These are phyloP conservation scores for Crotalus tigris DNA, from an alignment of 2,113 vertebrate genomes.

Conservation along the genomic window DNA sequence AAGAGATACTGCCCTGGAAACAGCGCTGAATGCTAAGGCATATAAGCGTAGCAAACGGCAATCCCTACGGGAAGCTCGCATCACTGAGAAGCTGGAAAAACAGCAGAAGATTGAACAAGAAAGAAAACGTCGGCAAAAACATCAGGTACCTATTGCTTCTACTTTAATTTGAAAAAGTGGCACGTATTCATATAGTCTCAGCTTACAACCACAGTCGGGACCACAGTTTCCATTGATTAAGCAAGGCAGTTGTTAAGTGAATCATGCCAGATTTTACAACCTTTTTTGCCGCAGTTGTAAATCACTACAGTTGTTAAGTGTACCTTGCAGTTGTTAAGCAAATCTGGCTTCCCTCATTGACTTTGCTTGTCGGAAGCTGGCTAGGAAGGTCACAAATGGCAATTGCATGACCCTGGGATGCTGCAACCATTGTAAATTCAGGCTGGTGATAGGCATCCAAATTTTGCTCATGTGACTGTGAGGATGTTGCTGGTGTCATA, in stretches of 20 bases:
- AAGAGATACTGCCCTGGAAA: conserved; percentile 91
- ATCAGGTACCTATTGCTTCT: conserved; percentile 77
- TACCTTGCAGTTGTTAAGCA: not conserved
- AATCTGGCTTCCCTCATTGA: not conserved
- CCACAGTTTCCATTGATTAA: not conserved
- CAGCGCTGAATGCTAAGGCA: conserved; percentile 92
- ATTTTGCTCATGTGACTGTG: not conserved
- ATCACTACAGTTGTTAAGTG: not conserved
- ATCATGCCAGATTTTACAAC: not conserved
- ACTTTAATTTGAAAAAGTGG: not conserved
- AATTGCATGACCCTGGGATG: not conserved
- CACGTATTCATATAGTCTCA: not conserved
- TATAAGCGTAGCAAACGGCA: conserved; percentile 98
- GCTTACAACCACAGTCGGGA: not conserved
- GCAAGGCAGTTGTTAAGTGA: not conserved
- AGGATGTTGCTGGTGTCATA: not conserved
- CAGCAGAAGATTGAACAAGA: conserved; percentile 99
- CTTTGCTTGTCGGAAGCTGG: not conserved
- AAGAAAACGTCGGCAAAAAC: conserved; percentile 92
- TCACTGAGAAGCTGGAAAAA: conserved; percentile 98
- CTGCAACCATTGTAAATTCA: not conserved
- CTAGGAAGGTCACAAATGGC: not conserved
- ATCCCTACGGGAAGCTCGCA: conserved; percentile 90
- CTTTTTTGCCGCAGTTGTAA: not conserved
- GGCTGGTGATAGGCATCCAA: not conserved